Evolutionary conservation across 2,113 vertebrate species (phyloP), one percentile per base, ranked within the genome.

Genomic region (Oryzias woworae): DNA sequence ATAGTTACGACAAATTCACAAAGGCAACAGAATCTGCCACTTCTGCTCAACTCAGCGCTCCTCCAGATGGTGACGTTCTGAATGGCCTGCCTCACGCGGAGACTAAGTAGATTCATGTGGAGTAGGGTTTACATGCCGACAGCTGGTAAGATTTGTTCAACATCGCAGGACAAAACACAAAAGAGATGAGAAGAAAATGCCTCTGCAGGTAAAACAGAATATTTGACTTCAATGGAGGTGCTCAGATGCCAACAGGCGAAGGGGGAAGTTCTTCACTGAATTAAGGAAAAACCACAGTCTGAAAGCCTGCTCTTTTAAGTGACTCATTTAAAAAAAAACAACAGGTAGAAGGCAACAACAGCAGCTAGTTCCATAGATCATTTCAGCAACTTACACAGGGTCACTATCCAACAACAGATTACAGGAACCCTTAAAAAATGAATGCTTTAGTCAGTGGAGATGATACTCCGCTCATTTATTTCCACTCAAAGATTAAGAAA

Each of bases 161-260:
- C 57, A 43, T 52, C 18, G 42, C 7, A 14, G 23, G 41, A 41
- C 54, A 58, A 36, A 36, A 36, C 50, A 62, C 42, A 48, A 47
- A 66, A 44, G n/a, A 71, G 54, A 54, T 58, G 41, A 65, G 14
- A 43, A 45, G 13, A 57, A 47, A 10, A 58, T 43, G 20, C 4
- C 44, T 53, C 0, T 55, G 52, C 44, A 56, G 61, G 50, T 71
- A 60, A 53, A 66, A 41, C n/a, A 20, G 22, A 62, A 62, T 47
- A 48, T 51, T 70, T 66, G 61, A 53, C 14, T 1, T 17, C 17
- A 44, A 56, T 53, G 48, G 53, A 50, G 63, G 61, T 4, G 18
- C 17, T 54, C n/a, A 20, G 28, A 41, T 55, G n/a, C 41, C 36
- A 54, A 28, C 45, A 16, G 41, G 14, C 53, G 46, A 23, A 45